These are phyloP conservation scores for Temnothorax rugatulus DNA, from an alignment of 2,888 invertebrate species.

Conservation along the genomic window DNA sequence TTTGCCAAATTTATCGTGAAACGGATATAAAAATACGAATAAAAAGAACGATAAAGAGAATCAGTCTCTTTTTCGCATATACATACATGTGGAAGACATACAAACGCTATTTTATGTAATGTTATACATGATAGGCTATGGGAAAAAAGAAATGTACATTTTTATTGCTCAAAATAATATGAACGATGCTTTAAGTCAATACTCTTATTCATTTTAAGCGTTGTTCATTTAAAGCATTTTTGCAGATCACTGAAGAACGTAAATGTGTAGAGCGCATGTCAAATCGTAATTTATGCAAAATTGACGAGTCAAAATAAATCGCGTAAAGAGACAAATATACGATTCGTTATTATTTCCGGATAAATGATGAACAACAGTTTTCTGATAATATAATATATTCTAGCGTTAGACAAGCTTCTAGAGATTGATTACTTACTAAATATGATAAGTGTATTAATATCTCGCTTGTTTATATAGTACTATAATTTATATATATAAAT, in stretches of 20 bases:
- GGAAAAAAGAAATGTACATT: slow-evolving; percentile 64
- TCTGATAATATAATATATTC: slow-evolving; percentile 71
- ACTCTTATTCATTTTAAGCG: slow-evolving; percentile 61
- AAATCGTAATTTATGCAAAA: slow-evolving; percentile 58
- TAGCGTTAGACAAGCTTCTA: slow-evolving; percentile 74
- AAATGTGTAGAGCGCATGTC: slow-evolving; percentile 16
- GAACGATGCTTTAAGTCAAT: slow-evolving; percentile 63
- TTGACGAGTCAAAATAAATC: slow-evolving; percentile 54
- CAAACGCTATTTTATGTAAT: slow-evolving; percentile 62
- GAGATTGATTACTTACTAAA: slow-evolving; percentile 70
- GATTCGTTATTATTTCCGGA: slow-evolving; percentile 64
- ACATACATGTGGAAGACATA: not conserved
- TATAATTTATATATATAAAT: slow-evolving; percentile 78
- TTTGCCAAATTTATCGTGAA: slow-evolving; percentile 69
- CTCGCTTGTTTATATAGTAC: slow-evolving; percentile 80
- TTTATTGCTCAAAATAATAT: slow-evolving; percentile 78
- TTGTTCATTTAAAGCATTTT: slow-evolving; percentile 66
- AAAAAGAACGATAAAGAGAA: slow-evolving; percentile 33
- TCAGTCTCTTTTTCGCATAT: slow-evolving; percentile 58
- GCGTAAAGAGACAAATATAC: slow-evolving; percentile 25
- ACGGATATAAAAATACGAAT: slow-evolving; percentile 39
- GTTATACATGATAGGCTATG: slow-evolving; percentile 55
- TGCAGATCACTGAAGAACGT: slow-evolving; percentile 51
- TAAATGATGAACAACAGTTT: slow-evolving; percentile 68
- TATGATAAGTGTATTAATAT: slow-evolving; percentile 71